Conservation (phyloP, 2,113 vertebrate species). For the Piaya cayana region DNA sequence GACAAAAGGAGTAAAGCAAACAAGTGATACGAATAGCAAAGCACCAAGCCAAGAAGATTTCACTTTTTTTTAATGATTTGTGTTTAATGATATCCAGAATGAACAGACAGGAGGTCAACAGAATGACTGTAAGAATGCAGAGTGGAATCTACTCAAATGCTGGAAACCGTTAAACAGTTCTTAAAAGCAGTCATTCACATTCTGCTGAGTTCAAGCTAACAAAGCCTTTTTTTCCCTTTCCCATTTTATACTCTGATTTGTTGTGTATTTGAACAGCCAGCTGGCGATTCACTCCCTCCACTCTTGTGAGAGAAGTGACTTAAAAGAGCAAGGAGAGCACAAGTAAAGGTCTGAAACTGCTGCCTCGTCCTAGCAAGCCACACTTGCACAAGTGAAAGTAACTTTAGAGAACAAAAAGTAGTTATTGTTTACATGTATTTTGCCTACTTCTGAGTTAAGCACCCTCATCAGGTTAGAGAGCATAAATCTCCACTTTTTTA, state of each 20-base stretch:
- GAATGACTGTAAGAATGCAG: not conserved
- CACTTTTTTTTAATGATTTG: not conserved
- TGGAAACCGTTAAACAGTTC: not conserved
- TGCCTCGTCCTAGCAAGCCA: not conserved
- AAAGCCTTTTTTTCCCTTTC: not conserved
- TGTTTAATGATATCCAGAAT: not conserved
- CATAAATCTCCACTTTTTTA: not conserved
- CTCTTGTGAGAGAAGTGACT: not conserved
- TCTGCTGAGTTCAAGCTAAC: not conserved
- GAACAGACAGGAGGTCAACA: not conserved
- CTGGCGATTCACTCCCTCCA: not conserved
- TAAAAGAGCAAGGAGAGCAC: not conserved
- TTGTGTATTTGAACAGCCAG: not conserved
- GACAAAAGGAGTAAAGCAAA: not conserved
- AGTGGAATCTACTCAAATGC: not conserved
- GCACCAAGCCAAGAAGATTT: not conserved
- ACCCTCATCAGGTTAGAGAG: not conserved
- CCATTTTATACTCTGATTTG: not conserved
- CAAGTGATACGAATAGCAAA: not conserved
- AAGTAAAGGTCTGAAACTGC: not conserved
- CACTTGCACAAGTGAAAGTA: not conserved
- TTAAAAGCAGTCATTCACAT: not conserved
- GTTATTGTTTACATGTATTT: not conserved
- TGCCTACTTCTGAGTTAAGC: not conserved
- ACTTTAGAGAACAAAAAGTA: not conserved